Conservation (phyloP, 2,888 invertebrate species). For the Apoda limacodes region DNA sequence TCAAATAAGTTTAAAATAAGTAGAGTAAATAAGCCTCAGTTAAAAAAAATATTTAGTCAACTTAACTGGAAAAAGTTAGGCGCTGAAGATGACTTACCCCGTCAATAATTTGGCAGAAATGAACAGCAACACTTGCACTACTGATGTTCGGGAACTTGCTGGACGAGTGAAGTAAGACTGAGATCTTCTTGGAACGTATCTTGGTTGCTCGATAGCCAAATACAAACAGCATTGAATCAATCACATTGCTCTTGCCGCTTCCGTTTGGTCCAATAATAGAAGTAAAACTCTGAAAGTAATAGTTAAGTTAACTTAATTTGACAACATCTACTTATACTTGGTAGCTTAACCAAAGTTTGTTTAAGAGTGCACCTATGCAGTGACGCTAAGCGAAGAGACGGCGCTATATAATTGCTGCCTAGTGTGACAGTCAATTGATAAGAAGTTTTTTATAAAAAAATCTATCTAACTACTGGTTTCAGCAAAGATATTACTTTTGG, state of each 20-base stretch:
- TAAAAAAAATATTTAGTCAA: not conserved
- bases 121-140: constrained; percentile 88
- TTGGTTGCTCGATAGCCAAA: constrained; percentile 97
- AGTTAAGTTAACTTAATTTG: no score
- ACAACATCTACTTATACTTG: no score
- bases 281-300: constrained; percentile 92
- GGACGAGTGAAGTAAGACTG: constrained; percentile 93
- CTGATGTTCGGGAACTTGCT: constrained; percentile 78
- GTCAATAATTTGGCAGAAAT: constrained; percentile 87
- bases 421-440: no score
- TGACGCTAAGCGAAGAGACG: no score
- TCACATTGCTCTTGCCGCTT: constrained; percentile 98
- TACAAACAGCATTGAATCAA: constrained; percentile 99
- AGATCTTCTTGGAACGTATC: constrained; percentile 95
- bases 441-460: no score
- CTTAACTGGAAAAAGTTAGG: not conserved
- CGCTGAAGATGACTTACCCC: constrained; percentile 68
- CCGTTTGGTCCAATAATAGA: constrained; percentile 99
- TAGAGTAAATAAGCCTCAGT: no score
- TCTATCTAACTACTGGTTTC: no score
- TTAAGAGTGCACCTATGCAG: no score
- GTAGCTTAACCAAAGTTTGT: no score
- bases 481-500: no score
- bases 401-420: no score
- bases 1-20: not conserved